Percentiles rank a stretch among this genome's conserved stretches.
phyloP scores from a whole-genome alignment of 2,888 invertebrate species.

The Cheilosia variabilis region DNA sequence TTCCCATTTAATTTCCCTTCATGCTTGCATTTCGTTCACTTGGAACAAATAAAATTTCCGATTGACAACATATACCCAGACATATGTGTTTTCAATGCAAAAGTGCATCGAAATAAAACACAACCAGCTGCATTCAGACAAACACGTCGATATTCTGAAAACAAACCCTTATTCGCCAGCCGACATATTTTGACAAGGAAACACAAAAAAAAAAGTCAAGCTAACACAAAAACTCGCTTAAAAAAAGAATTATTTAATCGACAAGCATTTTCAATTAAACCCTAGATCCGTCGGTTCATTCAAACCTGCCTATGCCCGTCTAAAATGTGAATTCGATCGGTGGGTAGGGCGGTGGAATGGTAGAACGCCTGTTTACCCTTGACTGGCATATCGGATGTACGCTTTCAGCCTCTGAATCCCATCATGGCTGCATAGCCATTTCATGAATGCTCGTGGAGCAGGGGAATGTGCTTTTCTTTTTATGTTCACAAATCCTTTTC shows the following conservation, averaged over 20 bases:
- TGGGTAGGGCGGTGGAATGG: no score
- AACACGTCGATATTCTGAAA: neutral
- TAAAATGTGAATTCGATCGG: conserved; percentile 24
- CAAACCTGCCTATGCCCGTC: conserved; percentile 15
- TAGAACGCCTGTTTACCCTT: conserved; percentile 33
- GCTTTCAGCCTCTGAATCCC: conserved; percentile 8
- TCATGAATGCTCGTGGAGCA: neutral
- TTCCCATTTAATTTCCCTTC: neutral
- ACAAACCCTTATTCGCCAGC: neutral
- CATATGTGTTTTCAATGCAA: conserved; percentile 6
- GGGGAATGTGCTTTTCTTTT: neutral
- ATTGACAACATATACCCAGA: neutral
- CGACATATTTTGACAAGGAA: neutral
- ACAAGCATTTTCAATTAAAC: conserved; percentile 62
- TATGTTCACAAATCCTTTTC: conserved; percentile 28
- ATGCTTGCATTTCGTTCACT: neutral
- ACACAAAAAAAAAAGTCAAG: conserved; percentile 1
- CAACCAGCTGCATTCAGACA: neutral
- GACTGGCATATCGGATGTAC: conserved; percentile 25
- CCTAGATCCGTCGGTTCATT: conserved; percentile 19
- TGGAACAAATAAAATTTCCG: neutral
- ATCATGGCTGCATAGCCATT: conserved; percentile 24
- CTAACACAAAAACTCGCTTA: conserved; percentile 12
- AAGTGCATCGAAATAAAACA: neutral
- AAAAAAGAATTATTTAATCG: conserved; percentile 43